Evolutionary conservation across 1,140 invertebrate species (phyloP).

Genomic region (Anastrepha ludens): DNA sequence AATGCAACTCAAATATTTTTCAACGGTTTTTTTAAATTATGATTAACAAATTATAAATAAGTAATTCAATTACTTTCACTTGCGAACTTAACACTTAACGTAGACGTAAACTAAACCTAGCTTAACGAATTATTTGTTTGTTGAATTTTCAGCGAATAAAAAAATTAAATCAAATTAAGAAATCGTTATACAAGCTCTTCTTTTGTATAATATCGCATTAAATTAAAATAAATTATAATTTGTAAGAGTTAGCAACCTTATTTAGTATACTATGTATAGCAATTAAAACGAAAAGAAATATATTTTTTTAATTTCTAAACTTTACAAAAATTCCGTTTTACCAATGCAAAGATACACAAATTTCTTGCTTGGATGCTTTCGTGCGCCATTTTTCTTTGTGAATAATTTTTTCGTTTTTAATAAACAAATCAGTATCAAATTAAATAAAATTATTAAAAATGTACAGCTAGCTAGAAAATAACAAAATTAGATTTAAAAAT

Average conservation of each 20-base stretch:
- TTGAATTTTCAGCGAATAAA: conserved; percentile 15
- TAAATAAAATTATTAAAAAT: conserved; percentile 18
- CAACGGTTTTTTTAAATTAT: neutral
- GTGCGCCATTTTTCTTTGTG: neutral
- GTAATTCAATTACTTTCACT: conserved; percentile 48
- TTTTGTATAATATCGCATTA: neutral
- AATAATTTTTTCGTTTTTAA: neutral
- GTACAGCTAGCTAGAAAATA: conserved; percentile 34
- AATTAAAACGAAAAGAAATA: conserved; percentile 11
- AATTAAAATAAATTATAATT: conserved; percentile 48
- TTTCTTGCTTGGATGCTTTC: neutral
- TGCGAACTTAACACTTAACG: conserved; percentile 34
- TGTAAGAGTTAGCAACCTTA: conserved; percentile 34
- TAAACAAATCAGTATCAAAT: conserved; percentile 17
- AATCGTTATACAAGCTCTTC: conserved; percentile 24
- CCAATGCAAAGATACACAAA: neutral
- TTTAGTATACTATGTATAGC: neutral
- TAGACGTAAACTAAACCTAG: conserved; percentile 40
- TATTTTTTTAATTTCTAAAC: neutral
- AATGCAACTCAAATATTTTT: conserved; percentile 38
- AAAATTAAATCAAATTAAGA: conserved; percentile 22
- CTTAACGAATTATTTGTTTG: neutral
- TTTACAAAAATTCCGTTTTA: conserved; percentile 11
- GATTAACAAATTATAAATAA: conserved; percentile 29
- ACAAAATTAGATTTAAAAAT: conserved; percentile 46